Base-by-base conservation (phyloP, 1,140 invertebrate genomes). In the Scaptomyza hsui region DNA sequence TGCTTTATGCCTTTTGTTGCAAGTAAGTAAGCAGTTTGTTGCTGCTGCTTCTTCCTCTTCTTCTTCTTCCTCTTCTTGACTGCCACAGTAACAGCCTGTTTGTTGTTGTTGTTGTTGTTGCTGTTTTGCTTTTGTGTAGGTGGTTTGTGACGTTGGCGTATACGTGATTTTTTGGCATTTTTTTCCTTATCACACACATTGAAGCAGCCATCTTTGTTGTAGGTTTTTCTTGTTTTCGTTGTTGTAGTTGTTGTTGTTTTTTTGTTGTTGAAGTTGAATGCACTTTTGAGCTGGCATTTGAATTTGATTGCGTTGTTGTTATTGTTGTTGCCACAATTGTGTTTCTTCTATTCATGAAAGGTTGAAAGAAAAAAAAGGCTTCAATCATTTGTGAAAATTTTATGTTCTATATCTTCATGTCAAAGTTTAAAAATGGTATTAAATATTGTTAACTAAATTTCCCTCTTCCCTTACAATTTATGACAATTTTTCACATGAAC, bases 91-190 rank as follows among this genome's bases (percentile, higher is more conserved):
- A n/a, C n/a, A n/a, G n/a, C 3, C 37, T 16, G 37, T 6, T 24
- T 4, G 10, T 12, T 12, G 18, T 21, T 56, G 21, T 29, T 26
- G 59, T 44, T 63, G 47, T 37, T 41, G 52, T 16, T 60, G 26
- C n/a, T n/a, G n/a, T n/a, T n/a, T 35, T 61, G 52, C 55, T 52
- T 37, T 60, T 74, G 69, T 81, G 60, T 70, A 62, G 72, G 67
- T 74, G 65, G 49, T 13, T 29, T 29, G 26, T 68, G 67, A 57
- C 72, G 72, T 45, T 72, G 78, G 78, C 82, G 82, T 88, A 88
- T 88, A 88, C 82, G 82, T 88, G 82, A 88, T 88, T 78, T 86
- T 88, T 88, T 75, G 71, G 71, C 75, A 68, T 69, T 88, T 88
- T 88, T 88, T 74, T 72, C 47, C 82, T 86, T 85, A 85, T 86